Evolutionary conservation across 2,113 vertebrate genomes (phyloP), one percentile per base, ranked within the genome.

Genomic region (Pomatorhinus ruficollis): DNA sequence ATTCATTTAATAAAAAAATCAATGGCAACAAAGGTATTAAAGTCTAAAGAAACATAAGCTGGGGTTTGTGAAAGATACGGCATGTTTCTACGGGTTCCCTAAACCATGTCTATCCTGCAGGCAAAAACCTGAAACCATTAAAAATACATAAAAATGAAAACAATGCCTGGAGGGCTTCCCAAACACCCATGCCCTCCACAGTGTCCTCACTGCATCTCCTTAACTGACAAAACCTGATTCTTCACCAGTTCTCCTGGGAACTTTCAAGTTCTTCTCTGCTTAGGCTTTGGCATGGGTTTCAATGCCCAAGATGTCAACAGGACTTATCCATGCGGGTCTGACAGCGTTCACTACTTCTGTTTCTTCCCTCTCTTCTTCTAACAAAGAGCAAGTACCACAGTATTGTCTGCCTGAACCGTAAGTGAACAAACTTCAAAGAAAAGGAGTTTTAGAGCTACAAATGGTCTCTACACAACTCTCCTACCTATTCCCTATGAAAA

Each of bases 111-210:
- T 74, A 52, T 47, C 90, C 83, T 50, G 63, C 23, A 90, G 88
- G 90, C 71, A 93, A 95, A 93, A 86, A 50, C 39, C 71, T 63
- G 68, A 95, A 93, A 80, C 35, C 25, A 90, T 56, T 52, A 90
- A 80, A 92, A 83, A 66, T 28, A 57, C 33, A 69, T 57, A 37
- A 87, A 80, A 87, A 57, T 0, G 3, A 72, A 92, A 96, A 77
- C 71, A 92, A 53, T 88, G 68, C 71, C 83, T 80, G 54, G 35
- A 92, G 75, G 95, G 59, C 94, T 92, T 93, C 66, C 66, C 79
- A 83, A 94, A 83, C 59, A 59, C 54, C 42, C 71, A 21, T 82
- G 70, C 39, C 31, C 78, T 92, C 37, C 71, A 60, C 7, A 33
- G 59, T 24, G 78, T 88, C 90, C 90, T 92, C 75, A 54, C 2